Evolutionary conservation across 92 coral and sea anemone genomes (phyloP).

Genomic region (Paramuricea clavata): DNA sequence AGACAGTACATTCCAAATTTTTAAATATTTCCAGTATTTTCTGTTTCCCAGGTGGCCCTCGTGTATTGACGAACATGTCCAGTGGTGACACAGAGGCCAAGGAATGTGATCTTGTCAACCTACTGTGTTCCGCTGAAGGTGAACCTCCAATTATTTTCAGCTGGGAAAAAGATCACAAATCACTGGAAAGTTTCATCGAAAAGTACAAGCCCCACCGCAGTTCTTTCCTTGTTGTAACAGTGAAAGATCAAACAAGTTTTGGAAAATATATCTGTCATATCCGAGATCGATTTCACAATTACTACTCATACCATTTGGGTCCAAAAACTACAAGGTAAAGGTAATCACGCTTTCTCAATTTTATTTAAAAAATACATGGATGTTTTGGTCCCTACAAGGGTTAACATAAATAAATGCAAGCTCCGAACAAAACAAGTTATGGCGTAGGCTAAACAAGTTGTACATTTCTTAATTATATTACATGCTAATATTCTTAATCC

Average conservation of each 20-base stretch:
- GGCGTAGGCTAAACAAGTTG: no score
- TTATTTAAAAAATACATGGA: no score
- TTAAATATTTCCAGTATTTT: background rate
- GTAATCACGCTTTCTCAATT: background rate
- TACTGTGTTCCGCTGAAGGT: constrained; percentile 1
- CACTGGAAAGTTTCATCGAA: background rate
- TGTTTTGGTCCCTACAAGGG: no score
- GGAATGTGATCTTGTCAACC: constrained; percentile 4
- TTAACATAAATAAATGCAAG: no score
- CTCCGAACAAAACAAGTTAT: no score
- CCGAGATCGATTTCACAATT: background rate
- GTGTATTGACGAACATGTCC: background rate
- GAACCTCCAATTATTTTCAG: background rate
- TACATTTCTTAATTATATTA: no score
- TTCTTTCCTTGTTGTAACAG: background rate
- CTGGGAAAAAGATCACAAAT: background rate
- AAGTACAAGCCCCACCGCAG: background rate
- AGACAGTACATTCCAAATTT: no score
- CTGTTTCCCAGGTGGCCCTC: background rate
- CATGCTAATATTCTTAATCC: no score
- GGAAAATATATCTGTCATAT: background rate
- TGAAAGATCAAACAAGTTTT: background rate
- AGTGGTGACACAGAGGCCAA: background rate
- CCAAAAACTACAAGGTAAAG: background rate
- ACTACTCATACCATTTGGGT: background rate